Evolutionary conservation across 1,140 invertebrate genomes (phyloP).

Genomic region (Drosophila tropicalis): DNA sequence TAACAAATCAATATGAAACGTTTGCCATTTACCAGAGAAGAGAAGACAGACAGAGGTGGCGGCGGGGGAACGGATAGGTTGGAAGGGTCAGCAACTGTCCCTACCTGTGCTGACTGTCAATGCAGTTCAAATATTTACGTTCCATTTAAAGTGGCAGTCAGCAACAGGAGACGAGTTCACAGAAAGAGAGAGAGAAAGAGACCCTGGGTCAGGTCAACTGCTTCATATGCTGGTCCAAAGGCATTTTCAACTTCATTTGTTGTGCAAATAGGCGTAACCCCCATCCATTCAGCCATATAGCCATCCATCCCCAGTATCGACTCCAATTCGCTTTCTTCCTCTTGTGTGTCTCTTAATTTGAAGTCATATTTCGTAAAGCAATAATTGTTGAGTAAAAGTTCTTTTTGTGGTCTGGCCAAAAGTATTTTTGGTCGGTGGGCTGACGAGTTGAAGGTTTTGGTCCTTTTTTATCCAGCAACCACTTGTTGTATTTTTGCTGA

Average conservation of each 20-base stretch:
- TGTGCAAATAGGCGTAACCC: slow-evolving; percentile 75
- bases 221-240: slow-evolving; percentile 31
- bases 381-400: slow-evolving; percentile 30
- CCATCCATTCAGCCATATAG: slow-evolving; percentile 27
- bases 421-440: background rate
- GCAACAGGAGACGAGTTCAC: slow-evolving; percentile 7
- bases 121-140: slow-evolving; percentile 76
- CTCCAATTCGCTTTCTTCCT: background rate
- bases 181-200: background rate
- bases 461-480: background rate
- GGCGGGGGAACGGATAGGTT: background rate
- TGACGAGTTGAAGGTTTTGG: too few species aligned
- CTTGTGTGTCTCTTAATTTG: slow-evolving; percentile 29
- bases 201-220: background rate
- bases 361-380: slow-evolving; percentile 41
- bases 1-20: slow-evolving; percentile 63
- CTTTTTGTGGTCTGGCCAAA: background rate
- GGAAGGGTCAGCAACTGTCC: slow-evolving; percentile 20
- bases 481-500: slow-evolving; percentile 15
- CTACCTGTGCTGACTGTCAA: slow-evolving; percentile 41
- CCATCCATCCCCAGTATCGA: background rate
- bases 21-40: slow-evolving; percentile 40
- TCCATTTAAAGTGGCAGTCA: slow-evolving; percentile 67
- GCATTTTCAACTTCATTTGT: slow-evolving; percentile 80
- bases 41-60: background rate